Conservation (phyloP, 23 tunicate species). For the Halocynthia roretzi region DNA sequence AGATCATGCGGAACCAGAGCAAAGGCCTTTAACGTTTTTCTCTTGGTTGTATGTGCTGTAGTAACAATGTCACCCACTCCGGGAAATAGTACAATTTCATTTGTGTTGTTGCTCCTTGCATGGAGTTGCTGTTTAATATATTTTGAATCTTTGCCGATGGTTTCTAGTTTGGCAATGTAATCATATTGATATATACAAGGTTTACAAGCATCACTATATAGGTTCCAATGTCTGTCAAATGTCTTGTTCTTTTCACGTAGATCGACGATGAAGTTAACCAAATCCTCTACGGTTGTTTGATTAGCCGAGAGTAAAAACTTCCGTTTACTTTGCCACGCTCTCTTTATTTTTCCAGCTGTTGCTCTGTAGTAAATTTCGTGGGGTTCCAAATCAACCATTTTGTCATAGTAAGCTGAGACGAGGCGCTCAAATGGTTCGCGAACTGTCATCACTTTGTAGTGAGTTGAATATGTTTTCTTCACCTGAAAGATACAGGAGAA, state of each 20-base stretch:
- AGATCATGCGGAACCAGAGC: neutral
- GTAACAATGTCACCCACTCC: neutral
- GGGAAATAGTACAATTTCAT: neutral
- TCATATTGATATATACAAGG: neutral
- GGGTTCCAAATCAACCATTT: neutral
- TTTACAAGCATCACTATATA: neutral
- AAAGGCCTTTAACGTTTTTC: neutral
- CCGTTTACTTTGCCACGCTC: too few species aligned
- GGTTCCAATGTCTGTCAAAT: neutral
- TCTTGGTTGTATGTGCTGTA: neutral
- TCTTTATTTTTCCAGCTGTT: too few species aligned
- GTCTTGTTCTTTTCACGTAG: neutral
- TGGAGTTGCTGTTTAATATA: neutral
- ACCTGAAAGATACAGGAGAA: neutral
- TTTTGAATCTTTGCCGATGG: neutral
- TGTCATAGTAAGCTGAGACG: neutral
- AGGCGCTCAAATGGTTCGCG: conserved; percentile 2
- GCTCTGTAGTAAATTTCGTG: too few species aligned
- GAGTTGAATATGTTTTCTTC: neutral
- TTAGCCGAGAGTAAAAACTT: neutral
- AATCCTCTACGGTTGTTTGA: neutral
- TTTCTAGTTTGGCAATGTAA: neutral
- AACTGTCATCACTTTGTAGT: conserved; percentile 1
- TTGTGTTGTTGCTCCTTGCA: too few species aligned
- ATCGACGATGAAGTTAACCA: neutral